Percentiles rank a stretch among this genome's conserved stretches.
These are phyloP conservation scores for Sebastes fasciatus DNA, from an alignment of 2,113 vertebrate species.

Conservation along the genomic window DNA sequence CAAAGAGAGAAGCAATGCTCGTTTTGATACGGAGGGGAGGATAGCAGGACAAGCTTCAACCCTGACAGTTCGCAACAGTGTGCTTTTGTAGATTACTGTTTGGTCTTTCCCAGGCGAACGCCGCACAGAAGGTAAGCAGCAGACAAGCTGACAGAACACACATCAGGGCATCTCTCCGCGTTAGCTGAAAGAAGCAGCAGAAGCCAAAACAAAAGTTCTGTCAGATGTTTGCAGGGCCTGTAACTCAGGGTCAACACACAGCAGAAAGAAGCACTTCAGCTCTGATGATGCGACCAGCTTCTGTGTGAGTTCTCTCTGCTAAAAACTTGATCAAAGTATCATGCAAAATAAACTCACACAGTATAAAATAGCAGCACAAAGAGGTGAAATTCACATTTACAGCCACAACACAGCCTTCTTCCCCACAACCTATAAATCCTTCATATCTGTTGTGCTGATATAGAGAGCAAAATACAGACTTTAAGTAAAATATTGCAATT, in stretches of 20 bases:
- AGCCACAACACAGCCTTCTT: neutral
- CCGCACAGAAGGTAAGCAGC: conserved; percentile 34
- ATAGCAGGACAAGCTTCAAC: conserved; percentile 68
- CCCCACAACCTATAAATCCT: neutral
- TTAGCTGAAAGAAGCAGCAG: conserved; percentile 33
- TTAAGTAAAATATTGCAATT: neutral
- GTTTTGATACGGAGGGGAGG: conserved; percentile 61
- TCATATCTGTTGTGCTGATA: neutral
- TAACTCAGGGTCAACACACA: conserved; percentile 28
- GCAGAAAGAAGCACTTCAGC: conserved; percentile 12
- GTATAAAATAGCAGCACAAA: neutral
- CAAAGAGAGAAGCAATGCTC: conserved; percentile 56
- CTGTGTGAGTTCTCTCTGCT: neutral
- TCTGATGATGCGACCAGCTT: conserved; percentile 20
- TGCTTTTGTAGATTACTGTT: conserved; percentile 73
- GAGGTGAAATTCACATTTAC: neutral
- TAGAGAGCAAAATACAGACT: neutral
- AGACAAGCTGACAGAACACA: conserved; percentile 63
- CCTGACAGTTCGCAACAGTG: conserved; percentile 66
- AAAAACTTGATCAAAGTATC: neutral
- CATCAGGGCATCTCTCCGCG: conserved; percentile 50
- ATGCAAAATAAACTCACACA: neutral
- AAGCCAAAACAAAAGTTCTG: conserved; percentile 59
- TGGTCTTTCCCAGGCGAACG: conserved; percentile 58
- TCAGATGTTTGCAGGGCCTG: conserved; percentile 45